Evolutionary conservation across 2,888 invertebrate genomes (phyloP).

Genomic region (Drosophila anomalipes): DNA sequence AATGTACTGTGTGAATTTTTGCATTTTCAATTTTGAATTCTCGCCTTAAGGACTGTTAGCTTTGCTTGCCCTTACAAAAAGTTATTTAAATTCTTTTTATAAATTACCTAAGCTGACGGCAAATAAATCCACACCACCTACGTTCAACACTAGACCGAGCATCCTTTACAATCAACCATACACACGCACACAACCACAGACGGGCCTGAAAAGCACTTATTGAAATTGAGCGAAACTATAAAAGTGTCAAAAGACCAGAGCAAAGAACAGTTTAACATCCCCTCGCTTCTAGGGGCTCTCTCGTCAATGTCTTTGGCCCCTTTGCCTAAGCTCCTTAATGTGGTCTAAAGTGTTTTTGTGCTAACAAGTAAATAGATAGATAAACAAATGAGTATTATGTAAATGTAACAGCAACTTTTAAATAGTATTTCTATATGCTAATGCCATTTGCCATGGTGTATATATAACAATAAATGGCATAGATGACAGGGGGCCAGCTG

Average conservation of each 20-base stretch:
- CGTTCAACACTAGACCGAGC: constrained; percentile 5
- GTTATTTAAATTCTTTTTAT: constrained; percentile 35
- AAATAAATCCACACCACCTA: constrained; percentile 34
- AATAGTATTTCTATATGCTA: constrained; percentile 27
- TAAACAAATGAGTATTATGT: constrained; percentile 58
- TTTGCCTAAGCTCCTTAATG: constrained; percentile 62
- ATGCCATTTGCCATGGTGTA: background rate
- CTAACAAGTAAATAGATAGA: constrained; percentile 56
- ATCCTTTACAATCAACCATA: constrained; percentile 25
- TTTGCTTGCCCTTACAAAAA: constrained; percentile 1
- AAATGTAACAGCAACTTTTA: constrained; percentile 58
- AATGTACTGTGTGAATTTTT: background rate
- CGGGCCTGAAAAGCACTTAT: constrained; percentile 53
- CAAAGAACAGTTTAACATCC: constrained; percentile 25
- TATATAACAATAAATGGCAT: constrained; percentile 14
- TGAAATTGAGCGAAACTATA: constrained; percentile 78
- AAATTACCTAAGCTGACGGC: constrained; percentile 48
- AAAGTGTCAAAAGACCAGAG: constrained; percentile 72
- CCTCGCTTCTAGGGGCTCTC: constrained; percentile 32
- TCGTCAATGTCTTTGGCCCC: constrained; percentile 17
- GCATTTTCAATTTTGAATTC: background rate
- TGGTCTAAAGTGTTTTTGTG: constrained; percentile 46
- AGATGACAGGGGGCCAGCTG: constrained; percentile 10
- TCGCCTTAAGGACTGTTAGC: constrained; percentile 5
- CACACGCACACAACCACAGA: constrained; percentile 11